A percentile compares a stretch with the other conserved stretches of the same genome.
Conservation (phyloP, 1,140 invertebrate genomes). For the Solenopsis invicta region DNA sequence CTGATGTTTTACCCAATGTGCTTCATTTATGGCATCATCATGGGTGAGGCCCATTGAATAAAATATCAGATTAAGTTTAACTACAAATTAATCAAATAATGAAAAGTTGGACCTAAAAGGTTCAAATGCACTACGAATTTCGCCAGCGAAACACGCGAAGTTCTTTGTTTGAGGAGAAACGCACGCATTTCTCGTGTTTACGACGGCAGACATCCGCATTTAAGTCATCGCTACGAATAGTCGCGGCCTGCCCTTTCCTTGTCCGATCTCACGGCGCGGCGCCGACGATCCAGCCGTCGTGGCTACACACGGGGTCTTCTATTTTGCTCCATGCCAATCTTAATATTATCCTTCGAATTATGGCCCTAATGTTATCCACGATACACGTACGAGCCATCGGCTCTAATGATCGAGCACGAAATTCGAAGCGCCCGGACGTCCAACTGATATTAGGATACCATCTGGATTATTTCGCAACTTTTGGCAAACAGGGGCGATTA, state of each 20-base stretch:
- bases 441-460: constrained; percentile 19
- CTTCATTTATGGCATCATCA: no score
- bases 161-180: neutral
- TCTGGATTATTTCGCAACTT: constrained; percentile 53
- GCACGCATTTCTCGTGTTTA: neutral
- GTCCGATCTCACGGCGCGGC: constrained; percentile 70
- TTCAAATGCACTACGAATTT: neutral
- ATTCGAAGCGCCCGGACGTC: constrained; percentile 62
- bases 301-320: constrained; percentile 67
- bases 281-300: constrained; percentile 46
- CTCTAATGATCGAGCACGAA: constrained; percentile 79
- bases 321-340: constrained; percentile 84
- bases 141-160: neutral
- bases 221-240: constrained; percentile 38
- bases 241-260: constrained; percentile 39
- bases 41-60: no score
- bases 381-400: constrained; percentile 69
- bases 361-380: constrained; percentile 74
- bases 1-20: no score
- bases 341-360: constrained; percentile 86
- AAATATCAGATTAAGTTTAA: no score
- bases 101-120: no score
- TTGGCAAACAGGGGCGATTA: constrained; percentile 18
- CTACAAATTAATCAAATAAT: no score
- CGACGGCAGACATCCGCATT: neutral